These are phyloP conservation scores for Conomelus anceps DNA, from an alignment of 2,888 invertebrate species.

Conservation along the genomic window DNA sequence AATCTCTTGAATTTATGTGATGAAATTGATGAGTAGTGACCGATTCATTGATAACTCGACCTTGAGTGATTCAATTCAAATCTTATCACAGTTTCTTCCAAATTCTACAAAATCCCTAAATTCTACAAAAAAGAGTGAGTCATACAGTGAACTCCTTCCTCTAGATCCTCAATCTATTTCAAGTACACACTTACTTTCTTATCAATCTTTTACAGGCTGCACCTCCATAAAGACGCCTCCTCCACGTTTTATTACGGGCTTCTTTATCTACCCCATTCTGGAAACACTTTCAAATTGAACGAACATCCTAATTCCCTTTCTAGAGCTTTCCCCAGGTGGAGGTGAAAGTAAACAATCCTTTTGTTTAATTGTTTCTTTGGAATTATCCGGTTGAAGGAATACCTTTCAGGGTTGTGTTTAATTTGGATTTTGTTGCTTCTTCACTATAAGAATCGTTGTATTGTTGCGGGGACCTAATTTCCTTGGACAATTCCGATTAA, in stretches of 20 bases:
- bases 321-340: not conserved
- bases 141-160: not conserved
- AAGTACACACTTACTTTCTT: not conserved
- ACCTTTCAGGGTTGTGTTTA: not conserved
- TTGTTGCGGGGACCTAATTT: too few species aligned
- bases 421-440: not conserved
- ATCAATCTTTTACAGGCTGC: not conserved
- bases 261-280: not conserved
- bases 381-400: not conserved
- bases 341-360: not conserved
- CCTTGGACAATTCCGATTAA: not conserved
- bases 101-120: not conserved
- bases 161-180: not conserved
- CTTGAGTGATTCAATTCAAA: too few species aligned
- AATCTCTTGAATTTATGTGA: too few species aligned
- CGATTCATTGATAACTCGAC: too few species aligned
- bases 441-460: not conserved
- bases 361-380: not conserved
- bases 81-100: not conserved
- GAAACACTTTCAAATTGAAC: not conserved
- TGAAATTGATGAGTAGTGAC: too few species aligned
- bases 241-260: not conserved
- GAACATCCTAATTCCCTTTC: not conserved
- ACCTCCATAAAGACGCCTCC: not conserved
- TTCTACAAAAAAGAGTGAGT: not conserved